A percentile compares a stretch with the other conserved stretches of the same genome.
phyloP scores from a whole-genome alignment of 2,888 invertebrate species.

The Cremastobaeus sp. region DNA sequence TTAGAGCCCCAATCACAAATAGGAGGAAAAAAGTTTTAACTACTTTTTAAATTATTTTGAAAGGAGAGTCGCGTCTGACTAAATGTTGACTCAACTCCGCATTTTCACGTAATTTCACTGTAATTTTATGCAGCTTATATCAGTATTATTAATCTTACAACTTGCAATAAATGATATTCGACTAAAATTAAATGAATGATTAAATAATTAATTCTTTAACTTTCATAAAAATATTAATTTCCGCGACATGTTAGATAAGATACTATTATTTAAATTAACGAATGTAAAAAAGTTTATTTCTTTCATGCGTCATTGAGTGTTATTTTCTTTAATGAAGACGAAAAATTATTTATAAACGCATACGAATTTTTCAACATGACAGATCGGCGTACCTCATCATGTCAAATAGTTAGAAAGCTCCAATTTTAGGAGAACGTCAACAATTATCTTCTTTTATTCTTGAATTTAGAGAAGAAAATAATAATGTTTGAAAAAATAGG shows the following conservation, averaged over 20 bases:
- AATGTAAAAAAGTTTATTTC: too few species aligned
- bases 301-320: neutral
- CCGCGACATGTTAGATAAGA: too few species aligned
- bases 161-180: neutral
- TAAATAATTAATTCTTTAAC: too few species aligned
- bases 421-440: too few species aligned
- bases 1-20: neutral
- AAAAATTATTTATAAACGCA: neutral
- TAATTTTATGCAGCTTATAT: neutral
- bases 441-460: too few species aligned
- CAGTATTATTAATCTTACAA: neutral
- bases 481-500: too few species aligned
- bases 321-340: neutral
- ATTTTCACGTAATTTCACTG: slow-evolving; percentile 5
- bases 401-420: too few species aligned
- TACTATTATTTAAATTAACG: too few species aligned
- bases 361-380: neutral
- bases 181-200: too few species aligned
- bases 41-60: neutral
- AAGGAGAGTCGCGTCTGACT: slow-evolving; percentile 7
- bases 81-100: slow-evolving; percentile 29
- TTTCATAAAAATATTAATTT: too few species aligned
- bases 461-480: too few species aligned
- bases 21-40: neutral
- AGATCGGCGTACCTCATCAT: neutral